Base-by-base conservation (phyloP, 2,113 vertebrate species). In the Malurus melanocephalus region DNA sequence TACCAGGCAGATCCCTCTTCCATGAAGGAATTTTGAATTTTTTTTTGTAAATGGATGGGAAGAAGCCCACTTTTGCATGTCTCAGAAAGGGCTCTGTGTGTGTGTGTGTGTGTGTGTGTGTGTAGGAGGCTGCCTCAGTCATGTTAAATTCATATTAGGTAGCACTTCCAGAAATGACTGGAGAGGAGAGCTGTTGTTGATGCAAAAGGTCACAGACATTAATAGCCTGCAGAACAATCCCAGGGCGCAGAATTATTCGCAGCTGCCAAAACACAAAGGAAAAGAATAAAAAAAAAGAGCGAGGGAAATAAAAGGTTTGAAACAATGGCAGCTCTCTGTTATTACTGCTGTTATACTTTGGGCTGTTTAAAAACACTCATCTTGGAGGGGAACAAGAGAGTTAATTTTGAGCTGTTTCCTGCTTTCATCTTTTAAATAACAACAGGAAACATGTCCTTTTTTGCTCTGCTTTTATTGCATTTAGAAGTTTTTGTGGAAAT, bases 131-230 rank as follows among this genome's bases (percentile, higher is more conserved):
- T 88, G 51, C 27, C 71, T 81, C 73, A 80, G 57, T 74, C 51
- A 10, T n/a, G 67, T 75, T 87, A 88, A 80, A 93, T 93, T 75
- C 83, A 33, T 73, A 79, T 74, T 80, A 94, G 75, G 64, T 68
- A 89, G 27, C 74, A 74, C 56, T 95, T 93, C 45, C 80, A 79
- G 86, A 81, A 93, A 74, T 67, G 79, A 65, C 66, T 92, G 84
- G 65, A 65, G 85, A 85, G 64, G 32, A 64, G 60, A 80, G 60
- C 52, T 87, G 45, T 42, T 87, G 74, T 87, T 92, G 80, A 82
- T 93, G 68, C 48, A 87, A 90, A 96, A 96, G 92, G 89, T 92
- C 85, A 57, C 49, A 83, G 65, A 59, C 87, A 89, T 90, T 80
- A 92, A 85, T 27, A 92, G 75, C 73, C 82, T 79, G 60, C 45